Evolutionary conservation across 2,888 invertebrate genomes (phyloP).

Genomic region (Epistrophella euchroma): DNA sequence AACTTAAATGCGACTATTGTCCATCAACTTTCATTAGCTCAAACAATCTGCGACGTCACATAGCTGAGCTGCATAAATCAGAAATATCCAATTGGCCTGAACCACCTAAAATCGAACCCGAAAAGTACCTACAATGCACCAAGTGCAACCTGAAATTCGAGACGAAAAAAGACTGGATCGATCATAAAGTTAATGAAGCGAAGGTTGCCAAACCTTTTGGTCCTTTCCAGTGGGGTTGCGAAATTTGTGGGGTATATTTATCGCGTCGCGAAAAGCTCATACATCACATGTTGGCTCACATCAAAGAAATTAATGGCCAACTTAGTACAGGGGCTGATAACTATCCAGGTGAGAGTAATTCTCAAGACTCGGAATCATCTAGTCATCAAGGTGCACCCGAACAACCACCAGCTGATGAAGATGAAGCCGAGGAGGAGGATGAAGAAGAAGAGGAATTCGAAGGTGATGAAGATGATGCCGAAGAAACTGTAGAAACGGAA

Average conservation of each 20-base stretch:
- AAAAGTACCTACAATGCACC: constrained; percentile 81
- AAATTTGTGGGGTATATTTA: constrained; percentile 83
- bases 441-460: constrained; percentile 57
- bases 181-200: constrained; percentile 83
- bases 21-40: constrained; percentile 83
- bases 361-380: constrained; percentile 63
- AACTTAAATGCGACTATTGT: constrained; percentile 83
- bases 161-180: constrained; percentile 82
- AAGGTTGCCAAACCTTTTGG: constrained; percentile 82
- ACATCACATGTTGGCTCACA: constrained; percentile 83
- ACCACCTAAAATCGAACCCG: constrained; percentile 81
- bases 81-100: constrained; percentile 81
- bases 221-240: constrained; percentile 84
- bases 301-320: constrained; percentile 79
- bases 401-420: constrained; percentile 49
- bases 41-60: constrained; percentile 83
- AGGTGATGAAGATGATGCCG: constrained; percentile 71
- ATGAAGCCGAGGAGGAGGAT: constrained; percentile 58
- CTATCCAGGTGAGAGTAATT: constrained; percentile 66
- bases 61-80: constrained; percentile 83
- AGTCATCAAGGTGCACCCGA: constrained; percentile 53
- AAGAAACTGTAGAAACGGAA: constrained; percentile 45
- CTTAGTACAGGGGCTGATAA: constrained; percentile 47
- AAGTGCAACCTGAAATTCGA: constrained; percentile 82
- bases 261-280: constrained; percentile 83